These are phyloP conservation scores for Melanotaenia boesemani DNA, from an alignment of 2,797 vertebrate species.

Conservation along the genomic window DNA sequence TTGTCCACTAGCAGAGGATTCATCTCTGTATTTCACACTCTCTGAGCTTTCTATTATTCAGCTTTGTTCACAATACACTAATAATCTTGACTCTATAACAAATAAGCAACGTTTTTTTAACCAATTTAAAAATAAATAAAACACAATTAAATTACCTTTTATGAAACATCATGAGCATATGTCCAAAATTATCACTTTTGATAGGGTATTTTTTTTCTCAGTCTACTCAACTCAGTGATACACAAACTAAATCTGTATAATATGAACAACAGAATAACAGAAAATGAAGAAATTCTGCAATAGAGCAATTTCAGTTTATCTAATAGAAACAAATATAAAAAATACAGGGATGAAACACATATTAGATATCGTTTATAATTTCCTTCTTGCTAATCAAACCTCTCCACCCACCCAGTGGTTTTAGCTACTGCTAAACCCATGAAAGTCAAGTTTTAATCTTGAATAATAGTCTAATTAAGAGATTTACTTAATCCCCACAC, in stretches of 20 bases:
- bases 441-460: no score
- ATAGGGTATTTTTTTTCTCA: background rate
- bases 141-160: background rate
- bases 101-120: no score
- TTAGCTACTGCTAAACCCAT: background rate
- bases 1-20: background rate
- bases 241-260: background rate
- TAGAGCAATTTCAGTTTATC: background rate
- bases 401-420: background rate
- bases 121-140: background rate
- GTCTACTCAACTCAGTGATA: background rate
- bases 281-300: no score
- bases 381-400: background rate
- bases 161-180: background rate
- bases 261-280: no score
- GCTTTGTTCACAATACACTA: background rate
- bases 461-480: slow-evolving; percentile 7
- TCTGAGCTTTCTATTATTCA: background rate
- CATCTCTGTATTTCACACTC: background rate
- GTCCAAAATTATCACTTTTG: background rate
- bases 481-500: background rate
- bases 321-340: background rate
- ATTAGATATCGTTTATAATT: background rate
- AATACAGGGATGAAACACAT: no score
- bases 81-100: no score